A percentile compares a stretch with the other conserved stretches of the same genome.
These are phyloP conservation scores for Quiscalus mexicanus DNA, from an alignment of 2,113 vertebrate genomes.

Conservation along the genomic window DNA sequence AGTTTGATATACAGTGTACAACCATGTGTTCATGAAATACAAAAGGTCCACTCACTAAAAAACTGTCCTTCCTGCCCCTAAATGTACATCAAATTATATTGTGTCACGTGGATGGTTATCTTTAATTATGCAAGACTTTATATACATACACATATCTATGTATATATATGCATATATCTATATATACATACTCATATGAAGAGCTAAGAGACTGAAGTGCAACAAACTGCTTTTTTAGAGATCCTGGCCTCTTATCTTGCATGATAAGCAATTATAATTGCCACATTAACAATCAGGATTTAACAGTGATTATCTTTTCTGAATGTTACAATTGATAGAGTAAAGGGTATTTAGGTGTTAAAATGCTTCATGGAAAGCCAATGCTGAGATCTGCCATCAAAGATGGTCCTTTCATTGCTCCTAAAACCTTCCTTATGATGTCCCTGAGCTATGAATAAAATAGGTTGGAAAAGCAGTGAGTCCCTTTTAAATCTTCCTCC, in stretches of 20 bases:
- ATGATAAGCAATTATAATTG: background rate
- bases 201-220: background rate
- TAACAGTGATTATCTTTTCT: fast-evolving
- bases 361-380: background rate
- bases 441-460: background rate
- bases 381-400: background rate
- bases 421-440: background rate
- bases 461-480: fast-evolving
- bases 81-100: background rate
- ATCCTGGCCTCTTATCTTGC: background rate
- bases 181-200: background rate
- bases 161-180: background rate
- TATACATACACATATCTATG: fast-evolving
- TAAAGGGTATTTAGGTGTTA: background rate
- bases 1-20: background rate
- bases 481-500: background rate
- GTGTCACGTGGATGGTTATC: background rate
- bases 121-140: background rate
- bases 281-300: background rate
- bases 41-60: background rate
- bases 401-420: background rate
- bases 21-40: background rate
- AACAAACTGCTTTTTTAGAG: background rate
- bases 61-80: background rate
- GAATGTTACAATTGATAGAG: fast-evolving